A percentile compares a stretch with the other conserved stretches of the same genome.
These are phyloP conservation scores for Amphiprion ocellaris DNA, from an alignment of 2,113 vertebrate genomes.

Conservation along the genomic window DNA sequence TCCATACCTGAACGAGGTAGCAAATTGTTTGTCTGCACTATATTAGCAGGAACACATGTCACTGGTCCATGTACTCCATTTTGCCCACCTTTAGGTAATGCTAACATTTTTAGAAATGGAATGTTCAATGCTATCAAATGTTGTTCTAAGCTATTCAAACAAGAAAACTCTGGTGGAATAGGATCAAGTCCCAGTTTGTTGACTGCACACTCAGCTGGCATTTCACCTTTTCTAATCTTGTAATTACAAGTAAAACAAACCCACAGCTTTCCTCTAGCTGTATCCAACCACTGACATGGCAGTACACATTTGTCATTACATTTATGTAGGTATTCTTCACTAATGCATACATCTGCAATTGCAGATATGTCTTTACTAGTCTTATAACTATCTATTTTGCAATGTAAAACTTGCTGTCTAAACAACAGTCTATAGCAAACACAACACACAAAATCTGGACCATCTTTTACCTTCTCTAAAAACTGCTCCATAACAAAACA, in stretches of 20 bases:
- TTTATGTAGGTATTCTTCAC: too few relatives aligned
- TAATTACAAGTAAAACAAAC: neutral
- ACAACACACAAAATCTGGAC: too few relatives aligned
- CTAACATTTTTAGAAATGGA: neutral
- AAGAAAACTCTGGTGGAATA: neutral
- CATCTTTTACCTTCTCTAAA: too few relatives aligned
- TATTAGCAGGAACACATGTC: neutral
- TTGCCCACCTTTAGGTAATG: neutral
- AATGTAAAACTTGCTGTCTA: too few relatives aligned
- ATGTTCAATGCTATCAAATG: slow-evolving; percentile 1
- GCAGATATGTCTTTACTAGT: too few relatives aligned
- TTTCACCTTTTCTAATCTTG: neutral
- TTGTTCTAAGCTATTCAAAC: neutral
- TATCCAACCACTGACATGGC: too few relatives aligned
- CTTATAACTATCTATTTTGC: too few relatives aligned
- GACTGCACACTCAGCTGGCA: neutral
- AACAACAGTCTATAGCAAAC: too few relatives aligned
- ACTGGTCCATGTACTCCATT: neutral
- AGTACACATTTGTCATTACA: too few relatives aligned
- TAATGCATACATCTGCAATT: too few relatives aligned
- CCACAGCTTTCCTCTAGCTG: neutral
- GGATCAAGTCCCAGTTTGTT: neutral
- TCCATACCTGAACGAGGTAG: neutral
- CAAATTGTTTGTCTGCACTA: neutral
- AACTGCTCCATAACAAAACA: too few relatives aligned